A percentile compares a stretch with the other conserved stretches of the same genome.
Evolutionary conservation across 2,888 invertebrate species (phyloP).

Genomic region (Falcaria lacertinaria): DNA sequence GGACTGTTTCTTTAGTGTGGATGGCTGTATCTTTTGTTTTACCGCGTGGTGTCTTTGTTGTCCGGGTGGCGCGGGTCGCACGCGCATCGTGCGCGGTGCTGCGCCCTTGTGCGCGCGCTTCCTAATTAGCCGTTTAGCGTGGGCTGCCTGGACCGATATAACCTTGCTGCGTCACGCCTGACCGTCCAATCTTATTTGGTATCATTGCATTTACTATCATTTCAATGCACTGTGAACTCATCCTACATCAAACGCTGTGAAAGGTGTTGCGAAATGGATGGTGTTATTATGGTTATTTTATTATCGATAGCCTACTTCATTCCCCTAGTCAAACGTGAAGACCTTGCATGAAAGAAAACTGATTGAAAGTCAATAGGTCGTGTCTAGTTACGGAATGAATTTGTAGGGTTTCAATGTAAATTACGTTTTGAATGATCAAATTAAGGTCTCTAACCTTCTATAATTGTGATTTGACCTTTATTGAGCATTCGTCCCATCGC

Average conservation of each 20-base stretch:
- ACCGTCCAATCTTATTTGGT: constrained; percentile 30
- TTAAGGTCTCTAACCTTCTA: constrained; percentile 23
- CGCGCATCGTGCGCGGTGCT: constrained; percentile 53
- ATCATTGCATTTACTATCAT: constrained; percentile 12
- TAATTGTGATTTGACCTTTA: constrained; percentile 14
- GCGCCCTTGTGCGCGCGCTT: constrained; percentile 70
- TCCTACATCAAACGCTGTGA: neutral
- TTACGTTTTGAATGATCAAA: constrained; percentile 28
- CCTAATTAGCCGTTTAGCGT: constrained; percentile 69
- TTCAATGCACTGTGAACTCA: neutral
- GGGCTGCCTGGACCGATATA: constrained; percentile 62
- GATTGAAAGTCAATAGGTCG: constrained; percentile 56
- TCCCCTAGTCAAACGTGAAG: constrained; percentile 11
- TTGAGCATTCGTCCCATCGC: constrained; percentile 7
- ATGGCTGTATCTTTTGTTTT: constrained; percentile 43
- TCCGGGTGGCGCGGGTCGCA: constrained; percentile 25
- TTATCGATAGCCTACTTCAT: neutral
- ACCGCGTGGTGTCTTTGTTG: constrained; percentile 45
- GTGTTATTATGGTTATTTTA: too few relatives aligned
- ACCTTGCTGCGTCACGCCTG: constrained; percentile 58
- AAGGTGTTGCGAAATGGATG: neutral
- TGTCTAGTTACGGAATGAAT: constrained; percentile 32
- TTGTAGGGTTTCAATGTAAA: constrained; percentile 32
- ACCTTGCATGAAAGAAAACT: constrained; percentile 37
- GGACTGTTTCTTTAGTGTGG: constrained; percentile 43